Evolutionary conservation across 2,888 invertebrate species (phyloP).

Genomic region (Drosophila buzzatii): DNA sequence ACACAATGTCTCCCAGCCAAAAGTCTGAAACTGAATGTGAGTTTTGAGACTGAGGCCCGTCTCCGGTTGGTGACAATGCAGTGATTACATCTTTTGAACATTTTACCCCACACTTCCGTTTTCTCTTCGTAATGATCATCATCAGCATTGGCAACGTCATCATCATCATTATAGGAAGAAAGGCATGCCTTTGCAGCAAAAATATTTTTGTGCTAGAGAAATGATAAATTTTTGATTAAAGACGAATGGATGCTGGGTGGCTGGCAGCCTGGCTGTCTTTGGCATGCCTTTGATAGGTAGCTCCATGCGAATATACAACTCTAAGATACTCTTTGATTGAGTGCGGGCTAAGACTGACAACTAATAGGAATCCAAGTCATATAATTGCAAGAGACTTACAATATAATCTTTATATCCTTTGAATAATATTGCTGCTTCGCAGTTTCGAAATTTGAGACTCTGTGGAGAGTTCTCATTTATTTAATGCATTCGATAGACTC

Average conservation of each 20-base stretch:
- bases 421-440: background rate
- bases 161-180: constrained; percentile 45
- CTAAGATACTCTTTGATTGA: constrained; percentile 17
- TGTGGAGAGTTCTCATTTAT: background rate
- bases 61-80: constrained; percentile 77
- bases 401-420: background rate
- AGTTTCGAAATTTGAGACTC: too few species aligned
- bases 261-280: constrained; percentile 39
- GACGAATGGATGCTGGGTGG: constrained; percentile 29
- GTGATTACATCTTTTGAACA: constrained; percentile 80
- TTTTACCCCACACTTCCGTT: constrained; percentile 57
- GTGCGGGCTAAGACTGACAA: background rate
- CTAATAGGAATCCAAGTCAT: background rate
- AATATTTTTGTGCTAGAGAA: constrained; percentile 63
- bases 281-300: constrained; percentile 61
- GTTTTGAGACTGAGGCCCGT: constrained; percentile 34
- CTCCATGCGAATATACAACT: constrained; percentile 7
- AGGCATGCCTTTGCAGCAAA: constrained; percentile 72
- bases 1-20: background rate
- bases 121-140: constrained; percentile 25
- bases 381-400: background rate
- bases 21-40: constrained; percentile 35
- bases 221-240: constrained; percentile 82
- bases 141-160: constrained; percentile 5
- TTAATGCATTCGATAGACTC: background rate